These are phyloP conservation scores for Megalurothrips usitatus DNA, from an alignment of 2,888 invertebrate species.

Conservation along the genomic window DNA sequence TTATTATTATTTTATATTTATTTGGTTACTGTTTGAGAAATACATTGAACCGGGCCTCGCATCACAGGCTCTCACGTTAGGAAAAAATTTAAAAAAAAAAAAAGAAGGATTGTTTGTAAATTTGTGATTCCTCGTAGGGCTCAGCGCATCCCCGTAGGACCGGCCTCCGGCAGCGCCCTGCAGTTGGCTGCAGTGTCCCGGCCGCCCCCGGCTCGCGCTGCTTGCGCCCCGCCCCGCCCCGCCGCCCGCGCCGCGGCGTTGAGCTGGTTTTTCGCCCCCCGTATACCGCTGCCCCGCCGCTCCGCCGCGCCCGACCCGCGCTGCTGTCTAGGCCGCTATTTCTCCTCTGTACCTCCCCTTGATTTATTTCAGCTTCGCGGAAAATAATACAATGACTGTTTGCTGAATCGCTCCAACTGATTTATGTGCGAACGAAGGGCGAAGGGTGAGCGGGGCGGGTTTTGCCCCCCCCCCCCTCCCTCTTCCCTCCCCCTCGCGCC, in stretches of 20 bases:
- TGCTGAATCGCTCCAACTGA: constrained; percentile 22
- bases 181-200: no score
- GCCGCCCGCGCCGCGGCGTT: neutral
- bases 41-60: no score
- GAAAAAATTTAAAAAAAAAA: no score
- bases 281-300: no score
- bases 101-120: no score
- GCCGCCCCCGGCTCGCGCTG: neutral
- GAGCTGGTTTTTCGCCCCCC: neutral
- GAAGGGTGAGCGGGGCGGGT: neutral
- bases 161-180: no score
- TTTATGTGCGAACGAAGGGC: constrained; percentile 24
- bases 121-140: no score
- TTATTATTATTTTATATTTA: no score
- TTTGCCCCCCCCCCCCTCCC: neutral
- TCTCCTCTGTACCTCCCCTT: constrained; percentile 17
- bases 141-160: no score
- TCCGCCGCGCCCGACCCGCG: neutral
- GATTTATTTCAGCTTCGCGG: constrained; percentile 26
- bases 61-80: no score
- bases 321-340: constrained; percentile 13
- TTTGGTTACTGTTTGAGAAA: no score
- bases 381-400: constrained; percentile 27
- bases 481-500: neutral
- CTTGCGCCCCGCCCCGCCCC: neutral